Base-by-base conservation (phyloP, 1,140 invertebrate species). In the Cyphomyrmex costatus region DNA sequence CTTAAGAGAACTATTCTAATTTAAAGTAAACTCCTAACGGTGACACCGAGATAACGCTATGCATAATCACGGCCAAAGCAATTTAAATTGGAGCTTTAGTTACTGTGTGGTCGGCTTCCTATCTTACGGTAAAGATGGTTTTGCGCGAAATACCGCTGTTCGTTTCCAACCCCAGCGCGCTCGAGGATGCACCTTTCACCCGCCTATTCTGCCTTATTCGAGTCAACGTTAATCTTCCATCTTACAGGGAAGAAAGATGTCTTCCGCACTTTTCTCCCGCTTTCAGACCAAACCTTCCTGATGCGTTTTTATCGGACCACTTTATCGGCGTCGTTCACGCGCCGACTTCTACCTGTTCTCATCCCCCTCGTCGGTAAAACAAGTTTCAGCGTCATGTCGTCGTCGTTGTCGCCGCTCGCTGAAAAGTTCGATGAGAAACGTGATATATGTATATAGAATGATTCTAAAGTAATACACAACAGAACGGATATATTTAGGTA, bases 191-290 rank as follows among this genome's bases (percentile, higher is more conserved):
- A 53, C 79, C 30, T 83, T 42, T 36, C 77, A 53, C 56, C 53
- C 79, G 53, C 33, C 66, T 61, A 71, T 82, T 73, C 66, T 68
- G 21, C 77, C 61, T 58, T 84, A 76, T 76, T 53, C 51, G 60
- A 87, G 79, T 68, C 63, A 87, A 84, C 68, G 86, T 87, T 87
- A 84, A 87, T 87, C 86, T 87, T 87, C 70, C 86, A 87, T 87
- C 71, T 87, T 87, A 84, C 70, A 84, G 60, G 21, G 51, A 56
- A 58, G 80, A 76, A 56, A 66, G 33, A 65, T 68, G 86, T 66
- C 61, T 83, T 84, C 68, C 49, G 36, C 60, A 30, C 21, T 83
- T 82, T 58, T 49, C 68, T 49, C 5, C 21, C 60, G 56, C 53
- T 86, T 30, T 70, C 79, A 71, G 24, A 33, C 58, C 56, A 27